Base-by-base conservation (phyloP, 2,113 vertebrate species). In the Nematolebias whitei region DNA sequence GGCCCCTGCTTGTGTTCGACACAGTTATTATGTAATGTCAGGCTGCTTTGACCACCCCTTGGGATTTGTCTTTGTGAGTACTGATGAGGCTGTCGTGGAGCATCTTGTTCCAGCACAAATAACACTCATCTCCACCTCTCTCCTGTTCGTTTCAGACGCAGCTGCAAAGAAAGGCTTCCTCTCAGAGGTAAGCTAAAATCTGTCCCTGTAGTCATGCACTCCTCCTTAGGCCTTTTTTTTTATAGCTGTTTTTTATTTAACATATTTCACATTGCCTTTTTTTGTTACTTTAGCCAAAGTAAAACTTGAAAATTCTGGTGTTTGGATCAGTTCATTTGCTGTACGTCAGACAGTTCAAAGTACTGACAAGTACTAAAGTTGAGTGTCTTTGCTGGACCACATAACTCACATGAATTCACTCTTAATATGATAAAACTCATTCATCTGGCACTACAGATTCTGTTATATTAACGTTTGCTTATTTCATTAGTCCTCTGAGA, bases 121-220 rank as follows among this genome's bases (percentile, higher is more conserved):
- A 69, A 85, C 74, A 47, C 35, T 20, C 23, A 24, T 55, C 47
- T 49, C 16, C 59, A 1, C 74, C 44, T 63, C 44, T 72, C 29
- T 71, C 23, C 15, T 61, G 24, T 71, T 50, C 68, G 32, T 74
- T 38, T 86, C 70, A 90, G 89, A 90, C 14, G 84, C 80, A 62
- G 84, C 87, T 39, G 87, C 85, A 24, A 89, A 78, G 78, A 91
- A 90, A 79, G 87, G 88, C 66, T 87, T 87, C 81, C 89, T 91
- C 83, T 90, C 90, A 75, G 90, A 91, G 89, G 90, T 90, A 74
- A 89, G 85, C 53, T 9, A 0, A 57, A 39, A 40, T 48, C 56
- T 51, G 16, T 53, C 39, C 39, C 35, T 48, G 41, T 71, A 19
- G 71, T 77, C 57, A 20, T 51, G 32, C 3, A 29, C 26, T 29